Percentiles rank a stretch among this genome's conserved stretches.
Conservation (phyloP, 1,140 invertebrate genomes). For the Palaemon carinicauda region DNA sequence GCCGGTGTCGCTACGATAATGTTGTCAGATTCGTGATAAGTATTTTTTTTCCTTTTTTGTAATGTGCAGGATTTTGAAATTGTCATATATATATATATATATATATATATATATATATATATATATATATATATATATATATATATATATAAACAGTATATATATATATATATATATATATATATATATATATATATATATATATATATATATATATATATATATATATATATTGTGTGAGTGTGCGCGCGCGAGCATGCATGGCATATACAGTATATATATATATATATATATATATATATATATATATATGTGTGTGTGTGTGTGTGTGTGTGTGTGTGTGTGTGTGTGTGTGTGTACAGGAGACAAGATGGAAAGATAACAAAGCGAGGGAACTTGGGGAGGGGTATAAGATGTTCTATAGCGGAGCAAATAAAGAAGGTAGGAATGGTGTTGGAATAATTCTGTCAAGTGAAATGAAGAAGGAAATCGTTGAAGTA, state of each 20-base stretch:
- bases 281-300: conserved; percentile 9
- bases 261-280: neutral
- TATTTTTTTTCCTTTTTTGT: no score
- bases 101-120: neutral
- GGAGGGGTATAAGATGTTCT: no score
- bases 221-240: neutral
- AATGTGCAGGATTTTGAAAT: neutral
- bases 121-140: conserved; percentile 1
- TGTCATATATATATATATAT: neutral
- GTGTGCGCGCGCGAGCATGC: no score
- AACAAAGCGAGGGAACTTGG: no score
- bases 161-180: conserved; percentile 2
- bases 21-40: no score
- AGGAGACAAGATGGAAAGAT: no score
- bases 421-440: no score
- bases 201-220: neutral
- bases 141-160: conserved; percentile 9
- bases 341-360: neutral
- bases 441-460: no score
- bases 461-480: no score
- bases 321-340: neutral
- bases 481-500: no score
- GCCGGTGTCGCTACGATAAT: no score
- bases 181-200: neutral
- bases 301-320: neutral